Conservation (phyloP, 2,797 vertebrate species). For the Melanotaenia maccullochi region DNA sequence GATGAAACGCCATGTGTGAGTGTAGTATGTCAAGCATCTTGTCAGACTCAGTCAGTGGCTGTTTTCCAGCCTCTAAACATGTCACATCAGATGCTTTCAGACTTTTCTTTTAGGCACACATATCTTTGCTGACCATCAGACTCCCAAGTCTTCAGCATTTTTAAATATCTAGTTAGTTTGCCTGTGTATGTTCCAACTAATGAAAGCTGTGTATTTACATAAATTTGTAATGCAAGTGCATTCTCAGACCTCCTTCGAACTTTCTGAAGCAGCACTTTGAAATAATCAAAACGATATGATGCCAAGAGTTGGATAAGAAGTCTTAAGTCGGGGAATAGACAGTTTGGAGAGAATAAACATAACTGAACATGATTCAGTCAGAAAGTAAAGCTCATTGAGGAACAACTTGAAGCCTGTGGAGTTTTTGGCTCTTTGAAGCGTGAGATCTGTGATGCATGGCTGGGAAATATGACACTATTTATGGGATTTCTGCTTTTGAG, state of each 20-base stretch:
- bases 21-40: slow-evolving; percentile 6
- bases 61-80: slow-evolving; percentile 9
- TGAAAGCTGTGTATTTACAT: slow-evolving; percentile 4
- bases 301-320: slow-evolving; percentile 13
- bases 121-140: neutral
- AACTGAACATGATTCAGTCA: slow-evolving; percentile 45
- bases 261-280: neutral
- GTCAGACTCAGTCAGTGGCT: slow-evolving; percentile 15
- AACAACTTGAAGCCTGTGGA: slow-evolving; percentile 25
- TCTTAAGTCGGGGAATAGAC: slow-evolving; percentile 35
- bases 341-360: slow-evolving; percentile 19
- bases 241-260: neutral
- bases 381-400: slow-evolving; percentile 5
- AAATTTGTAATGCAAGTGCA: neutral
- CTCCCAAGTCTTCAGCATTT: neutral
- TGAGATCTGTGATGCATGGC: slow-evolving; percentile 39
- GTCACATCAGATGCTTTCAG: slow-evolving; percentile 1
- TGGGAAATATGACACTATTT: slow-evolving; percentile 32
- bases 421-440: slow-evolving; percentile 12
- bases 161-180: slow-evolving; percentile 5
- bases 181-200: slow-evolving; percentile 2
- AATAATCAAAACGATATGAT: neutral
- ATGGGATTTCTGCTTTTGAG: slow-evolving; percentile 57
- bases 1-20: neutral
- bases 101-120: slow-evolving; percentile 3